A percentile compares a stretch with the other conserved stretches of the same genome.
These are phyloP conservation scores for Edolisoma coerulescens DNA, from an alignment of 2,113 vertebrate species.

Conservation along the genomic window DNA sequence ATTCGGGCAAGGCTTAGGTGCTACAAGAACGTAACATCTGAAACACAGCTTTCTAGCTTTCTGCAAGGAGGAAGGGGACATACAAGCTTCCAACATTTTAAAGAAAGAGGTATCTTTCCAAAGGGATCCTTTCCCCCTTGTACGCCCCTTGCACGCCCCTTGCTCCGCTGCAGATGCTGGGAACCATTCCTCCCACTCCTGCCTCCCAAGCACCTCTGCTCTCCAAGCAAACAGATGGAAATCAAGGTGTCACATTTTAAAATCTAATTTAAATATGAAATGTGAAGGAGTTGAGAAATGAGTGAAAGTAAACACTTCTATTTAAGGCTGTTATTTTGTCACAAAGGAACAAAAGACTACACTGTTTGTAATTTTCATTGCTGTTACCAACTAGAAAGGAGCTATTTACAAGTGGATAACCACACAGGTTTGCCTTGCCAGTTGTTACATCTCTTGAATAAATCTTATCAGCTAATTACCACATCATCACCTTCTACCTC, in stretches of 20 bases:
- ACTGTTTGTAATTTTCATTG: neutral
- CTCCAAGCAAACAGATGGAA: neutral
- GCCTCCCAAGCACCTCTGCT: accelerated
- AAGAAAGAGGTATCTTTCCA: neutral
- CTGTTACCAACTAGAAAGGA: neutral
- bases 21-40: neutral
- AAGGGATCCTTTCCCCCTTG: neutral
- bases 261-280: neutral
- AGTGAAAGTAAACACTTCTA: neutral
- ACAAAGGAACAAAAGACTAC: neutral
- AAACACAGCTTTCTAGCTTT: neutral
- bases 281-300: neutral
- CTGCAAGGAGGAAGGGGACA: neutral
- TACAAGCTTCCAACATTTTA: neutral
- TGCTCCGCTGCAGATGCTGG: neutral
- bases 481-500: neutral
- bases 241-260: neutral
- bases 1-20: neutral
- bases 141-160: neutral
- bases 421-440: neutral
- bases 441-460: neutral
- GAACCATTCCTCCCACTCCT: neutral
- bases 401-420: neutral
- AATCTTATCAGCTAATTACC: neutral
- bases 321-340: neutral